Conservation (phyloP, 2,888 invertebrate genomes). For the Cylloceria caligata region DNA sequence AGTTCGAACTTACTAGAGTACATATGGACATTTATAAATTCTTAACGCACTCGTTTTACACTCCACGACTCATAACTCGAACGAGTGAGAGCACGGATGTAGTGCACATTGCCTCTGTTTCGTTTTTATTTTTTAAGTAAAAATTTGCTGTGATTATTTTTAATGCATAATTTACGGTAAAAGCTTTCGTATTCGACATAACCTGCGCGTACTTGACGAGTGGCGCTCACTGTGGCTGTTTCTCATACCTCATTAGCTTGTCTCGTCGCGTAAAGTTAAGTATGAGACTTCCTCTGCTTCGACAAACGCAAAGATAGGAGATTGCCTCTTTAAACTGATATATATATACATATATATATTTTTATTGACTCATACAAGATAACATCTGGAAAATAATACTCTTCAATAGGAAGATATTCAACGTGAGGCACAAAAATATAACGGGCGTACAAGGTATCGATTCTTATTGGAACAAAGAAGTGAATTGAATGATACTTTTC, state of each 20-base stretch:
- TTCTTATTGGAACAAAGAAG: slow-evolving; percentile 7
- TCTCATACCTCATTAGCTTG: neutral
- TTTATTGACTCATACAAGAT: slow-evolving; percentile 21
- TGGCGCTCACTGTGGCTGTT: slow-evolving; percentile 8
- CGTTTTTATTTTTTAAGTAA: neutral
- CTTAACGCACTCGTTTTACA: neutral
- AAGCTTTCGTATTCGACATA: neutral
- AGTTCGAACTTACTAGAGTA: slow-evolving; percentile 71
- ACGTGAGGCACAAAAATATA: slow-evolving; percentile 43
- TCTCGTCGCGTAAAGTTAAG: neutral
- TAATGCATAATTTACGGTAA: slow-evolving; percentile 10
- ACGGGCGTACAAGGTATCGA: slow-evolving; percentile 52
- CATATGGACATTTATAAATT: neutral
- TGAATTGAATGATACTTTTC: neutral
- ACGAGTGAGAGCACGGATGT: no score
- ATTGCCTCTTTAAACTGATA: slow-evolving; percentile 6
- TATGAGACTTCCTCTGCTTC: neutral
- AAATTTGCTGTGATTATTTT: slow-evolving; percentile 49
- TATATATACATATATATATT: slow-evolving; percentile 19
- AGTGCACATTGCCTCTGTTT: neutral
- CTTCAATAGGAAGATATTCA: slow-evolving; percentile 17
- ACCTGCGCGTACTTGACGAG: neutral
- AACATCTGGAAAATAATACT: slow-evolving; percentile 7
- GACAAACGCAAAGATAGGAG: neutral
- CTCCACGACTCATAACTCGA: neutral